Evolutionary conservation across 2,888 invertebrate genomes (phyloP), one percentile per base, ranked within the genome.

Genomic region (Electrophaes corylata): DNA sequence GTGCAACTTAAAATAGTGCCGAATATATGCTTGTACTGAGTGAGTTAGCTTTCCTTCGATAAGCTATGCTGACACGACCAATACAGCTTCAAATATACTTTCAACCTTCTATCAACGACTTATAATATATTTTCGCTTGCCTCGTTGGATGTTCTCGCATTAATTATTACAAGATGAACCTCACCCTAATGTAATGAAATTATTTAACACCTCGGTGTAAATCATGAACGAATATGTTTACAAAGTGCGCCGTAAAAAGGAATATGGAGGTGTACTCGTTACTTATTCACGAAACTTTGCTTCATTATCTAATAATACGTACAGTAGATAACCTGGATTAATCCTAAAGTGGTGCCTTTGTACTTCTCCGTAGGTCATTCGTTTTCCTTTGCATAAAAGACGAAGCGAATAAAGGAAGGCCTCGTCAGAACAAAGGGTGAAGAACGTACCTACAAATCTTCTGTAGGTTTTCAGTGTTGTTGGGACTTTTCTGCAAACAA

Each of bases 141-240:
- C 8, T 2, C 5, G 20, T n/a, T 4, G 40, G 8, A 10, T 10
- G 26, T 14, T 35, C 20, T 41, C 56, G 20, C 52, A 48, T 49
- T 59, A 54, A 61, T 59, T 57, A 64, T 57, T 59, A 57, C 52
- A 49, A 50, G 53, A 54, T 54, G 48, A 49, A 59, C 58, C 46
- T 50, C 49, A 26, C 51, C 53, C 57, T 61, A 54, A 61, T 57
- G 56, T 61, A 61, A 64, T 61, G 53, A 58, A 58, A 58, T 60
- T 58, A 61, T 59, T 64, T 44, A 61, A 53, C 51, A 20, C 50
- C 35, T 33, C 31, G 19, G 37, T 35, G 44, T 46, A 50, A 50
- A 44, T 45, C 49, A 52, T 47, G 29, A 37, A 46, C 26, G 57
- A 40, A 39, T 46, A 40, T 46, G 46, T 47, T 53, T 46, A 46